phyloP scores from a whole-genome alignment of 2,113 vertebrate species.

The Holacanthus passer region DNA sequence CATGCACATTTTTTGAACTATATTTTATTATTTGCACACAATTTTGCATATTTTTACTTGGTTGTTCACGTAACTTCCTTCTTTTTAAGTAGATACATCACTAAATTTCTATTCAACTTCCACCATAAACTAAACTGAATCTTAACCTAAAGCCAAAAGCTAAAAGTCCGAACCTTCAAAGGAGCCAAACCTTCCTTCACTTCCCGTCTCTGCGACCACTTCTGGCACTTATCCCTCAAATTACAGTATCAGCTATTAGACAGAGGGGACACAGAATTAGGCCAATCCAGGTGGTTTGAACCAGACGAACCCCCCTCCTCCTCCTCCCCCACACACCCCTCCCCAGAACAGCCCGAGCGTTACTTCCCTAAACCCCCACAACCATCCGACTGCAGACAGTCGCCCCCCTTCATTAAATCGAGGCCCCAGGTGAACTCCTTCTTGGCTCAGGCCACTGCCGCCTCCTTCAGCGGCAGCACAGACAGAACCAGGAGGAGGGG shows the following conservation, averaged over 20 bases:
- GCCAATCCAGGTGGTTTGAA: slow-evolving; percentile 31
- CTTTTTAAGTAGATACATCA: not conserved
- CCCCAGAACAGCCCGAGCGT: slow-evolving; percentile 23
- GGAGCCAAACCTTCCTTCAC: not conserved
- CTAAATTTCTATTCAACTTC: too few species aligned
- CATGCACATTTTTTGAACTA: not conserved
- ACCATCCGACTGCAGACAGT: slow-evolving; percentile 54
- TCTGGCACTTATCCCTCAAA: not conserved
- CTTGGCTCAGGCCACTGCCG: slow-evolving; percentile 51
- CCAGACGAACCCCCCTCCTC: not conserved
- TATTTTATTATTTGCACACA: not conserved
- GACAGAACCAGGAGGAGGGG: not conserved
- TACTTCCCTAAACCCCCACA: slow-evolving; percentile 58
- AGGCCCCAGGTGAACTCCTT: slow-evolving; percentile 73
- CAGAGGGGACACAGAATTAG: not conserved
- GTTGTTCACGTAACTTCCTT: not conserved
- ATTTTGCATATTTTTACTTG: not conserved
- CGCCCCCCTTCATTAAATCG: slow-evolving; percentile 69
- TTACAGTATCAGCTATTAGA: too few species aligned
- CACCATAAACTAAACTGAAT: not conserved
- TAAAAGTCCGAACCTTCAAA: not conserved
- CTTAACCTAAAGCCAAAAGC: not conserved
- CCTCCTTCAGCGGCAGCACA: slow-evolving; percentile 45
- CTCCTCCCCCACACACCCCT: not conserved
- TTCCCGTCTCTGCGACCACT: not conserved